These are phyloP conservation scores for Vanessa tameamea DNA, from an alignment of 1,140 invertebrate genomes.

Conservation along the genomic window DNA sequence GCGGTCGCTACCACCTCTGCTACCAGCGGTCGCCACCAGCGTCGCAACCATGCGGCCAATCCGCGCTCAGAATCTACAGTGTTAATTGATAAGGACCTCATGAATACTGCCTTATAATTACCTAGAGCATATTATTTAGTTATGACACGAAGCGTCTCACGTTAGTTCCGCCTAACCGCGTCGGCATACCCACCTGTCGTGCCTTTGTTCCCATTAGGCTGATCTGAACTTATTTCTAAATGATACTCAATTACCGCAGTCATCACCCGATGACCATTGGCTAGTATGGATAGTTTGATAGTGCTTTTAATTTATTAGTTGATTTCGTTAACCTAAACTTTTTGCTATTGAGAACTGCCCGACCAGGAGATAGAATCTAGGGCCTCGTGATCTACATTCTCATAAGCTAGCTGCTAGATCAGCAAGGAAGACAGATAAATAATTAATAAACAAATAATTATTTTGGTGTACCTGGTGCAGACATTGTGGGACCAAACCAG, in stretches of 20 bases:
- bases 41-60: constrained; percentile 44
- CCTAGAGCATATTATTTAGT: not conserved
- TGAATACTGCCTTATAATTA: not conserved
- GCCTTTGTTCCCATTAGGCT: not conserved
- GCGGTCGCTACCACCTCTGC: constrained; percentile 62
- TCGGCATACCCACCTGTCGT: not conserved
- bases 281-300: not conserved
- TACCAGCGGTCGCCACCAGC: constrained; percentile 60
- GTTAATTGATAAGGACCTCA: not conserved
- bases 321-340: too few species aligned
- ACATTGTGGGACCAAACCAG: too few species aligned
- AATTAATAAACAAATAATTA: too few species aligned
- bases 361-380: too few species aligned
- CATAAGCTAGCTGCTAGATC: too few species aligned
- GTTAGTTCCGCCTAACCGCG: too few species aligned
- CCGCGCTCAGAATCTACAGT: constrained; percentile 18
- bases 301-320: not conserved
- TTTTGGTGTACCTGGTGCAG: too few species aligned
- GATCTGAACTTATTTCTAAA: not conserved
- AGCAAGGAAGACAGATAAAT: too few species aligned
- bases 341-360: too few species aligned
- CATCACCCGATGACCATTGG: constrained; percentile 4
- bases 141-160: too few species aligned
- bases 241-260: not conserved
- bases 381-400: too few species aligned